Conservation (phyloP, 2,888 invertebrate species). For the Sinodicranocentrus sp. region DNA sequence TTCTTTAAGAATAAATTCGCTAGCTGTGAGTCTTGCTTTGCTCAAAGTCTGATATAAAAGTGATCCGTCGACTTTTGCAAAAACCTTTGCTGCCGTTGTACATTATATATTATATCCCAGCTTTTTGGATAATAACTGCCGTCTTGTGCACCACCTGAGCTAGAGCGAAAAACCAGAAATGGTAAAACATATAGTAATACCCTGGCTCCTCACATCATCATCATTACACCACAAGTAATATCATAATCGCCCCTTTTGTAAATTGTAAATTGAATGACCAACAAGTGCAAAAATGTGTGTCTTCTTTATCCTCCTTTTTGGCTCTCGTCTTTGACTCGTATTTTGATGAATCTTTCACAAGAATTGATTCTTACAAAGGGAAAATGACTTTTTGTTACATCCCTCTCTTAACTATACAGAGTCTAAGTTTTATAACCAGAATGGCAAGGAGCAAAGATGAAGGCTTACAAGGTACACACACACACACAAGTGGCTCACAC, state of each 20-base stretch:
- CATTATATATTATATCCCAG: conserved; percentile 5
- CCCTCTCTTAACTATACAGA: too few relatives aligned
- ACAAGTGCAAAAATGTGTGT: conserved; percentile 16
- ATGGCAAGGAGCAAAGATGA: too few relatives aligned
- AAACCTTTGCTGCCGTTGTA: background rate
- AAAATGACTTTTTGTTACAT: too few relatives aligned
- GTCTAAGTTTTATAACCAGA: too few relatives aligned
- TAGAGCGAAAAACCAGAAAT: background rate
- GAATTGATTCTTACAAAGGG: too few relatives aligned
- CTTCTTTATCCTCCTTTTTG: too few relatives aligned
- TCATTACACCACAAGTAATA: background rate
- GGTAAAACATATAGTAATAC: background rate
- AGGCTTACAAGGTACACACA: too few relatives aligned
- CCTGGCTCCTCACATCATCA: background rate
- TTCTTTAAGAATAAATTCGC: conserved; percentile 1
- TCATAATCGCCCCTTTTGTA: conserved; percentile 15
- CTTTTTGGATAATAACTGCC: too few relatives aligned
- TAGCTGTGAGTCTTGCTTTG: background rate
- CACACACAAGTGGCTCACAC: too few relatives aligned
- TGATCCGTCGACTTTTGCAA: conserved; percentile 41
- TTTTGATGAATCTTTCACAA: too few relatives aligned
- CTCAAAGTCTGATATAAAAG: conserved; percentile 11
- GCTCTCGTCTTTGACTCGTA: too few relatives aligned
- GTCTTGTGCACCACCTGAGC: conserved; percentile 29
- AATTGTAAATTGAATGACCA: conserved; percentile 14